phyloP scores from a whole-genome alignment of 2,113 vertebrate species.

The Poeciliopsis turrubarensis region DNA sequence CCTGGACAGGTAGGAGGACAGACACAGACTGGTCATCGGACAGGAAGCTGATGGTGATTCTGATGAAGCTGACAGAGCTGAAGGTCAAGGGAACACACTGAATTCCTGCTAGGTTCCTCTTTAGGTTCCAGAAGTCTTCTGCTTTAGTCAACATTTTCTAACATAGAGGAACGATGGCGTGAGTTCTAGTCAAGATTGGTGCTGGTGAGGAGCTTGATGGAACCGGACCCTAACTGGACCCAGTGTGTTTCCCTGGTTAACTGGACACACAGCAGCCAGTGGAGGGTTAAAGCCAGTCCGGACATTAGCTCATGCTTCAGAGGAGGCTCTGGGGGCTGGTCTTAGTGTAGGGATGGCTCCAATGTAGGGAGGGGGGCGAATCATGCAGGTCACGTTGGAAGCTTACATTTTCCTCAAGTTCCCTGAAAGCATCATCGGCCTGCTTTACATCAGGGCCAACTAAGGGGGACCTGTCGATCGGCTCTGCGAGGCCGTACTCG shows the following conservation, averaged over 20 bases:
- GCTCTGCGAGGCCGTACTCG: slow-evolving; percentile 75
- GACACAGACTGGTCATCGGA: slow-evolving; percentile 16
- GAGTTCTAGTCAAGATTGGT: neutral
- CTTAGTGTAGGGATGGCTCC: neutral
- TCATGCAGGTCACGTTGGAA: slow-evolving; percentile 37
- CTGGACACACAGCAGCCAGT: slow-evolving; percentile 29
- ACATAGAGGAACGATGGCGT: neutral
- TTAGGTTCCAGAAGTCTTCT: neutral
- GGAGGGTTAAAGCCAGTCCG: slow-evolving; percentile 44
- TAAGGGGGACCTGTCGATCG: slow-evolving; percentile 67
- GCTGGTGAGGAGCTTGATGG: neutral
- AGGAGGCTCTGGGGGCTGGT: neutral
- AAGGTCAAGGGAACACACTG: slow-evolving; percentile 30
- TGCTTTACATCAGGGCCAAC: slow-evolving; percentile 75
- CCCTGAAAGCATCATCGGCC: slow-evolving; percentile 79
- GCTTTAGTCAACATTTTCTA: neutral
- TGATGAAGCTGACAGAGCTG: slow-evolving; percentile 10
- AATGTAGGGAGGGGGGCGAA: neutral
- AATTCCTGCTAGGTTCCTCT: neutral
- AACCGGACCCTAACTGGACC: slow-evolving; percentile 14
- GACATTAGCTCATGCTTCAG: slow-evolving; percentile 43
- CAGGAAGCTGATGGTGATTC: neutral
- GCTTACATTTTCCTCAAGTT: slow-evolving; percentile 88
- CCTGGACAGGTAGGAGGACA: slow-evolving; percentile 68
- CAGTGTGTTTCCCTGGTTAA: slow-evolving; percentile 16